Evolutionary conservation across 1,140 invertebrate species (phyloP).

Genomic region (Hyles euphorbiae): DNA sequence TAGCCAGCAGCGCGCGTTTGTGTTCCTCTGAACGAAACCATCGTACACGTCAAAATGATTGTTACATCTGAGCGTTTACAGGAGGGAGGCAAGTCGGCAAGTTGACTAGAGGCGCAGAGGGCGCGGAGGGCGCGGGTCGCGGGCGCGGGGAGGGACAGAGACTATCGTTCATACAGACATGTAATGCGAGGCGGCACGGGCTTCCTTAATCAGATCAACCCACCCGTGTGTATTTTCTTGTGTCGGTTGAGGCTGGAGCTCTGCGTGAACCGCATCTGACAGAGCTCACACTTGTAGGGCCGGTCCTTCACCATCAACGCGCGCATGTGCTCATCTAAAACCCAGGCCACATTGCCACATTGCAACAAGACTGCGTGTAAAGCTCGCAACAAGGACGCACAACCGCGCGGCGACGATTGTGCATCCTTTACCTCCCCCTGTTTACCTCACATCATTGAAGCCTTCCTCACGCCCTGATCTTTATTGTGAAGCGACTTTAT

Average conservation of each 20-base stretch:
- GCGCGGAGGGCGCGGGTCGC: neutral
- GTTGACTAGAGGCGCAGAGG: neutral
- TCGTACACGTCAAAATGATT: constrained; percentile 36
- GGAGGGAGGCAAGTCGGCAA: constrained; percentile 14
- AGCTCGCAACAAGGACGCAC: constrained; percentile 38
- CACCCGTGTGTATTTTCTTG: constrained; percentile 88
- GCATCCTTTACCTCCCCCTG: constrained; percentile 66
- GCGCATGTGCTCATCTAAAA: constrained; percentile 76
- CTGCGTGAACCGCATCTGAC: constrained; percentile 85
- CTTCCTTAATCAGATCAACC: constrained; percentile 45
- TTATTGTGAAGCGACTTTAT: constrained; percentile 26
- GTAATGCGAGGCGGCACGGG: constrained; percentile 22
- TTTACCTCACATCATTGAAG: constrained; percentile 55
- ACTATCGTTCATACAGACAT: constrained; percentile 5
- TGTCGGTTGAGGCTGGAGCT: constrained; percentile 88
- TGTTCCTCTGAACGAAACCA: constrained; percentile 59
- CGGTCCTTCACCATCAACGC: constrained; percentile 78
- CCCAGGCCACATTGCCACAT: constrained; percentile 58
- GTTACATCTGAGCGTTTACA: constrained; percentile 13
- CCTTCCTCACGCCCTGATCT: constrained; percentile 68
- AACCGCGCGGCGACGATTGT: constrained; percentile 38
- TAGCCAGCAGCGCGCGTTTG: constrained; percentile 66
- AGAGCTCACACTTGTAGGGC: constrained; percentile 86
- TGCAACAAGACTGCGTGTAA: constrained; percentile 37
- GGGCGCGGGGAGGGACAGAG: neutral